Conservation (phyloP, 2,113 vertebrate species). For the Indicator indicator region DNA sequence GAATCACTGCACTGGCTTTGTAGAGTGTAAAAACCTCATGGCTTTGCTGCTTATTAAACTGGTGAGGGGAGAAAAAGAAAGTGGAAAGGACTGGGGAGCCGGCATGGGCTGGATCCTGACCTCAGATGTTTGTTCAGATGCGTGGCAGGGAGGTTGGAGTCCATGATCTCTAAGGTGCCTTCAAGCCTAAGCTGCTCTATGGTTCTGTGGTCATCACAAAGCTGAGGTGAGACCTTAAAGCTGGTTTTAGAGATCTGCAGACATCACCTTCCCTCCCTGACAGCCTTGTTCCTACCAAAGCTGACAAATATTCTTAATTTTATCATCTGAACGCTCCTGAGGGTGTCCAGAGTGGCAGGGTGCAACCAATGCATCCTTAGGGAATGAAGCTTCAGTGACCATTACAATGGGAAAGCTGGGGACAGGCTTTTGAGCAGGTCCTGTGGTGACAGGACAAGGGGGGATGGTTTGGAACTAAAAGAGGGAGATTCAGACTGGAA, state of each 20-base stretch:
- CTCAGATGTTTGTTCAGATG: fast-evolving
- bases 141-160: no score
- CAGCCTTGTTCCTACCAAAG: neutral
- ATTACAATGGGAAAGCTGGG: no score
- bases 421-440: no score
- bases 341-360: neutral
- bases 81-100: neutral
- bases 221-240: neutral
- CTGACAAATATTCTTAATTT: neutral
- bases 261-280: neutral
- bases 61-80: neutral
- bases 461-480: no score
- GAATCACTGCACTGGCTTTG: neutral
- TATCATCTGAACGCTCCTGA: fast-evolving
- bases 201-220: no score
- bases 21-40: neutral
- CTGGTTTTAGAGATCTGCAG: neutral
- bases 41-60: neutral
- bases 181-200: no score
- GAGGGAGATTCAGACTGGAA: no score
- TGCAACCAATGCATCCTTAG: fast-evolving
- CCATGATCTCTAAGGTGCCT: no score
- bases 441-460: no score
- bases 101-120: neutral
- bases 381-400: neutral